Conservation (phyloP, 2,888 invertebrate genomes). For the Hypolimnas misippus region DNA sequence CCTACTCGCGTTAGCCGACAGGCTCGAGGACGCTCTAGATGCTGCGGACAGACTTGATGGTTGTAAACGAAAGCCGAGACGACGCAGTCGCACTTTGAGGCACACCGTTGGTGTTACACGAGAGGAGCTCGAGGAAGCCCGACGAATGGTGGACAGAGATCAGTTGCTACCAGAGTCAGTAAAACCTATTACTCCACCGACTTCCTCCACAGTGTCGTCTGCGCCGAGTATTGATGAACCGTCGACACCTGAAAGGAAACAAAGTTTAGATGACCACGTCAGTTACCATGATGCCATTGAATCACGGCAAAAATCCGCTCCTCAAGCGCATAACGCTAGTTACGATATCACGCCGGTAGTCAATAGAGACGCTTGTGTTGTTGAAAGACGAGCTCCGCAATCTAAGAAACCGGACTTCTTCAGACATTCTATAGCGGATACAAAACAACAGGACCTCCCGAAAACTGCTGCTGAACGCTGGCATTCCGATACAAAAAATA, state of each 20-base stretch:
- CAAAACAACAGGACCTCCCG: constrained; percentile 44
- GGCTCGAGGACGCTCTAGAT: constrained; percentile 85
- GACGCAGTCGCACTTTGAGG: constrained; percentile 86
- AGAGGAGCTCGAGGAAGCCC: constrained; percentile 91
- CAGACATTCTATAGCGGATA: constrained; percentile 72
- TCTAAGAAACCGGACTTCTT: constrained; percentile 66
- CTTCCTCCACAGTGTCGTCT: constrained; percentile 65
- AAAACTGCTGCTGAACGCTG: constrained; percentile 52
- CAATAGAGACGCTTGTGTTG: constrained; percentile 54
- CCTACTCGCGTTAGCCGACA: constrained; percentile 87
- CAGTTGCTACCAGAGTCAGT: constrained; percentile 59
- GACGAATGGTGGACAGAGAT: constrained; percentile 87
- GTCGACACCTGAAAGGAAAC: constrained; percentile 64
- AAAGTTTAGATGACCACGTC: constrained; percentile 57
- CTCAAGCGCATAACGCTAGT: constrained; percentile 59
- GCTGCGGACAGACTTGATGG: constrained; percentile 71
- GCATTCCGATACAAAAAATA: constrained; percentile 62
- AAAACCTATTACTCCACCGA: constrained; percentile 48
- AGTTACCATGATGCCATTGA: constrained; percentile 62
- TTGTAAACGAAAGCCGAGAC: constrained; percentile 73
- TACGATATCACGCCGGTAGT: constrained; percentile 57
- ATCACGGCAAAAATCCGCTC: constrained; percentile 56
- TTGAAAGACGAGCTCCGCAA: constrained; percentile 60
- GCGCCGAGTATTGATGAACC: constrained; percentile 57
- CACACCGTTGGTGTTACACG: constrained; percentile 93